Evolutionary conservation across 2,888 invertebrate genomes (phyloP), one percentile per base, ranked within the genome.

Genomic region (Tortrix viridana): DNA sequence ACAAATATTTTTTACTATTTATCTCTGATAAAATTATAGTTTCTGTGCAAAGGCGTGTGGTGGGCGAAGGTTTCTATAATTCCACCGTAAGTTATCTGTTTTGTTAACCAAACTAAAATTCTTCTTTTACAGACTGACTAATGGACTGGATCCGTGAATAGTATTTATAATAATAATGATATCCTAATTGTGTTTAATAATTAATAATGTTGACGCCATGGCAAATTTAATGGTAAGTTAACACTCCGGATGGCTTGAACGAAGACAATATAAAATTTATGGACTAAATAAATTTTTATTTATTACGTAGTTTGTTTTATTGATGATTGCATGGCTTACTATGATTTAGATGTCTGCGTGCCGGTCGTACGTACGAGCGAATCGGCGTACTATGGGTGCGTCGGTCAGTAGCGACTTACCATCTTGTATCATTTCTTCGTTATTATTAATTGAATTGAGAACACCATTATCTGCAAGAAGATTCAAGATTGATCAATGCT

Each of bases 91-190:
- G 5, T n/a, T n/a, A 16, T 14, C 14, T 38, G 38, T 14, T 38
- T n/a, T n/a, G 1, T 48, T 18, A 0, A 26, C 4, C 5, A 7
- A 16, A 18, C 16, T 16, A 9, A 1, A 9, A 1, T 16, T 49
- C 68, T 72, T 76, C 59, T 70, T 69, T 86, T 84, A 52, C 85
- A 86, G 86, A 83, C 81, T 83, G 80, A 82, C 70, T 70, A 65
- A 60, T 60, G 60, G 64, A 63, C 64, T 62, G 69, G 66, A 69
- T 66, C 59, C 63, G 71, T 63, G 62, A 66, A 66, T 60, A 65
- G 54, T 50, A 60, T 60, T 60, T 54, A 60, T 60, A 41, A 18
- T 49, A 44, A 18, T 49, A 12, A 20, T 41, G 22, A 46, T 53
- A 48, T 18, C 23, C n/a, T 26, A 20, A 50, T 41, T 57, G 53